A percentile compares a stretch with the other conserved stretches of the same genome.
Evolutionary conservation across 2,113 vertebrate genomes (phyloP).

Genomic region (Perca flavescens): DNA sequence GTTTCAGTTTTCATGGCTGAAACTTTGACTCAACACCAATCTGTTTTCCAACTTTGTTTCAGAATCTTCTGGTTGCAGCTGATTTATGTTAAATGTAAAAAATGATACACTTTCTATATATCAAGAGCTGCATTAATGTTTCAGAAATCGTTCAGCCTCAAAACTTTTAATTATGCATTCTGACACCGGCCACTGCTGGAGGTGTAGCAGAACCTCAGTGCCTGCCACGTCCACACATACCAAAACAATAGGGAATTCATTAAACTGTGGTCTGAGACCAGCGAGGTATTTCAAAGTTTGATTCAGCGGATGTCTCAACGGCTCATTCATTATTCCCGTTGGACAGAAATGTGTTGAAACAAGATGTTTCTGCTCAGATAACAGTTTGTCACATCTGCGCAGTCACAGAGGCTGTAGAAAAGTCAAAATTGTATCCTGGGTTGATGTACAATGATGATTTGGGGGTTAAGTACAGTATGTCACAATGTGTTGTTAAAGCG

Average conservation of each 20-base stretch:
- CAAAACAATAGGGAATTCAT: slow-evolving; percentile 42
- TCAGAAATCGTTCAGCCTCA: background rate
- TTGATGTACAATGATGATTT: background rate
- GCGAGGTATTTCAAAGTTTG: slow-evolving; percentile 32
- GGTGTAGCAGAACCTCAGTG: background rate
- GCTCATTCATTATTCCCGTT: slow-evolving; percentile 15
- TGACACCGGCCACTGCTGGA: background rate
- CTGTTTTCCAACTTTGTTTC: slow-evolving; percentile 38
- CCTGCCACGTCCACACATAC: slow-evolving; percentile 35
- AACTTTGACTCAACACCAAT: slow-evolving; percentile 25
- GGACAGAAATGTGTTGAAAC: slow-evolving; percentile 31
- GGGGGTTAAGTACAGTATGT: background rate
- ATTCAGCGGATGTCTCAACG: slow-evolving; percentile 29
- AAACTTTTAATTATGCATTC: background rate
- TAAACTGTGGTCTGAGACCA: background rate
- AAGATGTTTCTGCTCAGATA: slow-evolving; percentile 26
- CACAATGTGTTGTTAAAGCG: background rate
- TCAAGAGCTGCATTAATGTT: background rate
- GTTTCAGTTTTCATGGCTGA: slow-evolving; percentile 30
- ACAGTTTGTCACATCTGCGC: slow-evolving; percentile 17
- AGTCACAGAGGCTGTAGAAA: background rate
- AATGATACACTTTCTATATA: background rate
- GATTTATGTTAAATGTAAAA: slow-evolving; percentile 19
- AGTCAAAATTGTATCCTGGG: background rate
- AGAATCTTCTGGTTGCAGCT: slow-evolving; percentile 24